Base-by-base conservation (phyloP, 2,113 vertebrate genomes). In the Pipra filicauda region DNA sequence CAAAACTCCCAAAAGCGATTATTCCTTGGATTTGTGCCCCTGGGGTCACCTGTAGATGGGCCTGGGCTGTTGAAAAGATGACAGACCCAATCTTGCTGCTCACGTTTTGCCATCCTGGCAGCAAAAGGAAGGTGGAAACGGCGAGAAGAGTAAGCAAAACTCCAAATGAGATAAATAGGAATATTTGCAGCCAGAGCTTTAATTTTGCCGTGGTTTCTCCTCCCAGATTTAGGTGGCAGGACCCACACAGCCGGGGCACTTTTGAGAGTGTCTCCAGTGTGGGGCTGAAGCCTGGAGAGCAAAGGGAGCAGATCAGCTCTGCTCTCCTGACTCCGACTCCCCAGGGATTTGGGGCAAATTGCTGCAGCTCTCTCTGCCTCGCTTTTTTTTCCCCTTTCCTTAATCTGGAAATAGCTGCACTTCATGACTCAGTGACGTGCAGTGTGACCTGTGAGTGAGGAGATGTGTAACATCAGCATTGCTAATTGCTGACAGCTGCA, bases 251-350 rank as follows among this genome's bases (percentile, higher is more conserved):
- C 48, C 24, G 4, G 35, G 73, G 46, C 6, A 16, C 11, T 54
- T 83, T 27, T 20, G 67, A 46, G 71, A 82, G n/a, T 54, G 33
- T 57, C 89, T 76, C 52, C 39, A 58, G 6, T 55, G 70, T 27
- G 61, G 84, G 48, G 13, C 49, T 17, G 75, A 65, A 84, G 21
- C 48, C 54, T 16, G 23, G 24, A 39, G 61, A 93, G 52, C 5
- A 10, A 21, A 54, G 2, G 7, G 27, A 80, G 67, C 11, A 5
- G 67, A 33, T 61, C 30, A 2, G 18, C 30, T 61, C 76, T 2
- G 1, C 0, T 2, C 35, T 54, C 30, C 1, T 41, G 23, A 30
- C 7, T 35, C 15, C 0, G 0, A 0, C 33, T 82, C 89, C 88
- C 54, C 3, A 2, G 94, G 49, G 85, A 58, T 10, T 3, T 4